Evolutionary conservation across 1,140 invertebrate species (phyloP).

Genomic region (Saccostrea cuccullata): DNA sequence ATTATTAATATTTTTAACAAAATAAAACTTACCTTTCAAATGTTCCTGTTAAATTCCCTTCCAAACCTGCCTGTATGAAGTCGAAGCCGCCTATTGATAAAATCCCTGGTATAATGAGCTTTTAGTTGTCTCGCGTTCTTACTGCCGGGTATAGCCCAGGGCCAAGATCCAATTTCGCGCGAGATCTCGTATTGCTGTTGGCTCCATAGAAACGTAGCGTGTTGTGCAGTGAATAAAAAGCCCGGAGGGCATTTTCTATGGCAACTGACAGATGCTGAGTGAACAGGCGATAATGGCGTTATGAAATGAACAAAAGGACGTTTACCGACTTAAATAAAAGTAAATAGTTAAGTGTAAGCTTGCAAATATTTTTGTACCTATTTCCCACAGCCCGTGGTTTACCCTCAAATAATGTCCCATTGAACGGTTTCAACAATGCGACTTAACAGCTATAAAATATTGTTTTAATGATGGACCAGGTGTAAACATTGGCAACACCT

Average conservation of each 20-base stretch:
- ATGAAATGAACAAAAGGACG: slow-evolving; percentile 28
- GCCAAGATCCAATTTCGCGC: slow-evolving; percentile 58
- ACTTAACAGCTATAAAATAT: background rate
- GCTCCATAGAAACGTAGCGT: slow-evolving; percentile 55
- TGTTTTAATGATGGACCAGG: background rate
- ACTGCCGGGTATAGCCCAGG: slow-evolving; percentile 57
- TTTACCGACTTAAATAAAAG: slow-evolving; percentile 11
- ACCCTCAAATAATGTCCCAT: background rate
- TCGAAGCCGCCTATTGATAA: slow-evolving; percentile 39
- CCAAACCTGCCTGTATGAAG: slow-evolving; percentile 1
- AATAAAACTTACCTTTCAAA: background rate
- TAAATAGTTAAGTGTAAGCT: background rate
- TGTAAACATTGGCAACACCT: background rate
- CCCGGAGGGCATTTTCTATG: slow-evolving; percentile 20
- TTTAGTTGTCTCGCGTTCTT: slow-evolving; percentile 48
- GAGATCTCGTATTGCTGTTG: slow-evolving; percentile 50
- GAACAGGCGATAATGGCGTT: slow-evolving; percentile 2
- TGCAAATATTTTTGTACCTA: background rate
- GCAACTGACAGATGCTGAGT: slow-evolving; percentile 32
- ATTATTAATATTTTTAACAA: background rate
- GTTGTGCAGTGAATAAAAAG: slow-evolving; percentile 33
- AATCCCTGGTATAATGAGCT: slow-evolving; percentile 33
- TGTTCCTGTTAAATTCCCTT: slow-evolving; percentile 37
- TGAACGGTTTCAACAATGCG: background rate
- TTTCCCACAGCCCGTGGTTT: background rate